Evolutionary conservation across 2,113 vertebrate genomes (phyloP), one percentile per base, ranked within the genome.

Genomic region (Callipepla californica): DNA sequence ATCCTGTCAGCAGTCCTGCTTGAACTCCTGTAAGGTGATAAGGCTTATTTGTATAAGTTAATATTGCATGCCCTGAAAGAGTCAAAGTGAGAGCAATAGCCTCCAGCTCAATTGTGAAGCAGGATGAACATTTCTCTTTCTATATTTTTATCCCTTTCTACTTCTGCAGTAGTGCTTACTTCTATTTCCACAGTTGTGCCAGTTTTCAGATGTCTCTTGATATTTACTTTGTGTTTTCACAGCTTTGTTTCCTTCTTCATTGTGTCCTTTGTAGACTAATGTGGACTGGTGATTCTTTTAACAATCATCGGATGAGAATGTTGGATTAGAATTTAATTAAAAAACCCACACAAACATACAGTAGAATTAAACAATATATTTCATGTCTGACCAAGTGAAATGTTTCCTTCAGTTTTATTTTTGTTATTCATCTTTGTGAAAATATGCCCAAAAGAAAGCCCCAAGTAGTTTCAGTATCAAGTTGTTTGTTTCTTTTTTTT

Each of bases 11-110:
- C 32, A 48, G 13, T 44, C 47, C 57, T 11, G 7, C 2, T 18
- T 11, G 4, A n/a, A 47, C 1, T 59, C 40, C 61, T 61, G 9
- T 2, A 2, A 17, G 11, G 7, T 26, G 47, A 3, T 10, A 20
- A 7, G 59, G 6, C 34, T 80, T 32, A 19, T 17, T 11, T 65
- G 10, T 40, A 5, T 18, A 18, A n/a, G 8, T 62, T 5, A 4
- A 6, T 47, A 19, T 20, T 28, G 23, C 30, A 69, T 34, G 85
- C 16, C 30, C 67, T 14, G 20, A 57, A 23, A 47, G 53, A 80
- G n/a, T 30, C 53, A 65, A 47, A 42, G 13, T 6, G 42, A 48
- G 63, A 74, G 9, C 16, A 62, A 28, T 1, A 45, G 13, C 32
- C 21, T 87, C 48, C 72, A 28, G 57, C 4, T 65, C 53, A 25